Evolutionary conservation across 2,888 invertebrate species (phyloP).

Genomic region (Trissolcus japonicus): DNA sequence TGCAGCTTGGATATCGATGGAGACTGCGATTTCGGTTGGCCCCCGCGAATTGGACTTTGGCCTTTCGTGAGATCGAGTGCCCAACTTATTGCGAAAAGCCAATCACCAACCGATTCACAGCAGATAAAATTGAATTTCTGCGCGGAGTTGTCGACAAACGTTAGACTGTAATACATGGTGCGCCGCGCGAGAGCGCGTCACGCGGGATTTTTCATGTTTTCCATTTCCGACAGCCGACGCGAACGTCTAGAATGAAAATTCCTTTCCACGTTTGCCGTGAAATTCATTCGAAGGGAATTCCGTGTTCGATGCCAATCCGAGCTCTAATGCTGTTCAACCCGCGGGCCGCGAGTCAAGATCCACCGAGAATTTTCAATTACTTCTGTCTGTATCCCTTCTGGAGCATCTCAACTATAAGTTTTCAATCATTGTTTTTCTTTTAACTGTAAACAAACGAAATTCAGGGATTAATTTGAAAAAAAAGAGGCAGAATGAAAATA

Average conservation of each 20-base stretch:
- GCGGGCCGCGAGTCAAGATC: constrained; percentile 41
- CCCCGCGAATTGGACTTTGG: constrained; percentile 39
- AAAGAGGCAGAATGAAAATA: too few species aligned
- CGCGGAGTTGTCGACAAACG: constrained; percentile 53
- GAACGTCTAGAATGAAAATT: constrained; percentile 57
- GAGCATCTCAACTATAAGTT: too few species aligned
- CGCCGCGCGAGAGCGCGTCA: constrained; percentile 33
- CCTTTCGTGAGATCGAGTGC: constrained; percentile 52
- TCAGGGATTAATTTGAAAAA: too few species aligned
- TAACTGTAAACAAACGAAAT: too few species aligned
- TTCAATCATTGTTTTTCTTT: too few species aligned
- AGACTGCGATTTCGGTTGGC: constrained; percentile 35
- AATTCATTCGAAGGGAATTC: constrained; percentile 55
- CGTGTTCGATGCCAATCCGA: constrained; percentile 33
- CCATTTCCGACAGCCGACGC: constrained; percentile 62
- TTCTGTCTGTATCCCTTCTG: constrained; percentile 36
- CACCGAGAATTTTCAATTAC: constrained; percentile 51
- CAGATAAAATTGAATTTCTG: constrained; percentile 66
- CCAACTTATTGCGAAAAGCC: constrained; percentile 60
- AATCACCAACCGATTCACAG: constrained; percentile 68
- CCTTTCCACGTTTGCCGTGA: constrained; percentile 51
- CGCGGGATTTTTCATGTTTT: constrained; percentile 54
- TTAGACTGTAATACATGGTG: constrained; percentile 52
- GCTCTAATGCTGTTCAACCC: constrained; percentile 5
- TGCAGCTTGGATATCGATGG: constrained; percentile 33